A percentile compares a stretch with the other conserved stretches of the same genome.
Conservation (phyloP, 2,888 invertebrate species). For the Salpingus planirostris region DNA sequence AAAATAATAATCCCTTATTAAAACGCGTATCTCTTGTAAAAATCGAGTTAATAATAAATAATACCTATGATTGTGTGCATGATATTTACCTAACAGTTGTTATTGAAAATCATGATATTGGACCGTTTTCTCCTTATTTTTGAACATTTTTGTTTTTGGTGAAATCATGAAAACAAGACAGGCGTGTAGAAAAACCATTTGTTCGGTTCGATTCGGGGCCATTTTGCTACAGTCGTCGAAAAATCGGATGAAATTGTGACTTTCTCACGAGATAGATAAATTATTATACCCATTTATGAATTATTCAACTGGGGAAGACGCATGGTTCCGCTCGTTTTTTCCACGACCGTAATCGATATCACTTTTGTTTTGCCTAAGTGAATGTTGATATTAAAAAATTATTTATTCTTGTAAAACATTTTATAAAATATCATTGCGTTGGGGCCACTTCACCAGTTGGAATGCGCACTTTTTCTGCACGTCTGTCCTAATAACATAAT, state of each 20-base stretch:
- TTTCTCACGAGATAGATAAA: no score
- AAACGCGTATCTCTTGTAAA: no score
- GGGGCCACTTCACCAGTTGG: conserved; percentile 24
- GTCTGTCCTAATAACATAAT: conserved; percentile 32
- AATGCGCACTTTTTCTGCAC: conserved; percentile 27
- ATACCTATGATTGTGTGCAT: conserved; percentile 38
- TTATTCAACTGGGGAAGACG: no score
- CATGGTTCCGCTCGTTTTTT: no score
- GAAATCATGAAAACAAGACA: conserved; percentile 38
- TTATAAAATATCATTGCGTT: conserved; percentile 34
- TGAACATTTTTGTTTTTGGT: no score
- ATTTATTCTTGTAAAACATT: conserved; percentile 33
- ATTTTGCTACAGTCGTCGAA: no score
- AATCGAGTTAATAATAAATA: no score
- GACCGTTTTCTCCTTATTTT: conserved; percentile 39
- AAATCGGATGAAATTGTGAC: no score
- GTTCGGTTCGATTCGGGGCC: conserved; percentile 25
- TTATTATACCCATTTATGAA: no score
- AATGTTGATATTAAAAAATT: conserved; percentile 34
- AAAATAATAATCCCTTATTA: no score
- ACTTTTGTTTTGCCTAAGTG: conserved; percentile 17
- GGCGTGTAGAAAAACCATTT: conserved; percentile 27
- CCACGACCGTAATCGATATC: conserved; percentile 21
- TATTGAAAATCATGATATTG: conserved; percentile 30
- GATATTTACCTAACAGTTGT: conserved; percentile 33